Evolutionary conservation across 2,113 vertebrate genomes (phyloP), one percentile per base, ranked within the genome.

Genomic region (Gymnarchus niloticus): DNA sequence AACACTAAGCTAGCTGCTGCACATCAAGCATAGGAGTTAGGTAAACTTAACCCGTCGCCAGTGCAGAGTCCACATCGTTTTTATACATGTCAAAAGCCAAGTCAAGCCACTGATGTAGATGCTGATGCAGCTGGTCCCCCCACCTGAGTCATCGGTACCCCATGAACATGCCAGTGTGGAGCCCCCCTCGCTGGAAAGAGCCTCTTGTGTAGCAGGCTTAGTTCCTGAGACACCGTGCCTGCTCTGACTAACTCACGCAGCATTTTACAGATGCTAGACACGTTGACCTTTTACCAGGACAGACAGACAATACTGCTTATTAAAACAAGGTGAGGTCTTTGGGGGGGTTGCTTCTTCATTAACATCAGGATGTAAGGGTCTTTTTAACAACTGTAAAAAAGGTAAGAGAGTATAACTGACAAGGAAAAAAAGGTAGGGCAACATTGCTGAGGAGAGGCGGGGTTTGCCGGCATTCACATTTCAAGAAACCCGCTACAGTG

Each of bases 401-500:
- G 46, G 83, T 4, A 51, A 28, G 81, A 83, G 4, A 48, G 17
- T 6, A 14, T 83, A 51, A 51, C 10, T 56, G 52, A 83, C 17
- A 7, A 10, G 10, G 49, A 12, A 33, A 17, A 4, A 52, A 25
- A 41, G 14, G n/a, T 14, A 37, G 2, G 6, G 1, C 19, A 48
- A 77, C 37, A 41, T 41, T 8, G 76, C 2, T 0, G 78, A 81
- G 78, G 78, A 37, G 28, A 56, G 33, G 52, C 10, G 61, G 19
- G 51, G 83, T 2, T 46, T 84, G 65, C 41, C 54, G 9, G 17
- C 49, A 44, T 83, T 84, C 61, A 78, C 56, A 78, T 87, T 88
- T 85, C 51, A 86, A 85, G 81, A 28, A 86, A 87, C 84, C 56
- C n/a, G 86, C 85, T 87, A 87, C 52, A 65, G 76, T 87, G 87